These are phyloP conservation scores for Noctua janthina DNA, from an alignment of 2,888 invertebrate species.

Conservation along the genomic window DNA sequence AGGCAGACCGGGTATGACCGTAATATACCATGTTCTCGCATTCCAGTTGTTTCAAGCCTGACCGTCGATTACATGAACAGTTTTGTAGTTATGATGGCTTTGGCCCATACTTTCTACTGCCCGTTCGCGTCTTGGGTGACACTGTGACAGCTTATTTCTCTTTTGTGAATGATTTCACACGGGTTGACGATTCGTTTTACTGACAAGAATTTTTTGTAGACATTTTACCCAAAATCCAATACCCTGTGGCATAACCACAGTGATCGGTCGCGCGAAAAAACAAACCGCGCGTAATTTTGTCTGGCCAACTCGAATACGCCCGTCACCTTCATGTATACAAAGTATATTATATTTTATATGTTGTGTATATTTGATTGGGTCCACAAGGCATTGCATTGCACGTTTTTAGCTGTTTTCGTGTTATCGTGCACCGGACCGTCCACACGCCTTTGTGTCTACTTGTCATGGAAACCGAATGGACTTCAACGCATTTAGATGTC, in stretches of 20 bases:
- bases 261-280: not conserved
- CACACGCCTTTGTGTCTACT: no score
- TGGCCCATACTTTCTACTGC: not conserved
- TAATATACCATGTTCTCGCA: constrained; percentile 6
- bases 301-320: no score
- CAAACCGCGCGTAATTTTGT: no score
- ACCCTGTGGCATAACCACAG: no score
- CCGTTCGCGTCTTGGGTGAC: not conserved
- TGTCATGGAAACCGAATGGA: no score
- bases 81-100: not conserved
- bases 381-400: not conserved
- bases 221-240: not conserved
- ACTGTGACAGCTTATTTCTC: not conserved
- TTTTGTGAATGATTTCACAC: not conserved
- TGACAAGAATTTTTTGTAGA: not conserved
- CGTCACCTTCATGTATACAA: no score
- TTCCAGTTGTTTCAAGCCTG: not conserved
- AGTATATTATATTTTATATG: no score
- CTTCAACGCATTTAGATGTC: not conserved
- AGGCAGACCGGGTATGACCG: not conserved
- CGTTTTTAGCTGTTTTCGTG: not conserved
- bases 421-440: no score
- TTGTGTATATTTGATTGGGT: not conserved
- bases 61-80: constrained; percentile 9
- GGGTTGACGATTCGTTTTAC: not conserved